These are phyloP conservation scores for Aythya baeri DNA, from an alignment of 2,113 vertebrate species.

Conservation along the genomic window DNA sequence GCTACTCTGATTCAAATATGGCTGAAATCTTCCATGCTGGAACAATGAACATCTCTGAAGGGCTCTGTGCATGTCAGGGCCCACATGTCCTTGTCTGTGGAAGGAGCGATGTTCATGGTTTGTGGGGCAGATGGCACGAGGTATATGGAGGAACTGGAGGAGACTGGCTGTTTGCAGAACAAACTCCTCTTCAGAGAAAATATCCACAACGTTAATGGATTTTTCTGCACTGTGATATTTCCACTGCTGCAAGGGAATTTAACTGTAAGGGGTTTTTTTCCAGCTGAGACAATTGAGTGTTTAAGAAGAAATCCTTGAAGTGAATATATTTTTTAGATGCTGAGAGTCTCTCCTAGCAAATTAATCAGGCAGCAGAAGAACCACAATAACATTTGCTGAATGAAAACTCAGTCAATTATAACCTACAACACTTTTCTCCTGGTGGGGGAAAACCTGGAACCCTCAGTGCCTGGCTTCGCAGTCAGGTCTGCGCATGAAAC, in stretches of 20 bases:
- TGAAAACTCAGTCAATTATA: constrained; percentile 49
- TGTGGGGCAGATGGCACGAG: background rate
- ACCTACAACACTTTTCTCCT: constrained; percentile 37
- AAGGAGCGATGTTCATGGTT: fast-evolving
- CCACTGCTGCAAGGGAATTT: background rate
- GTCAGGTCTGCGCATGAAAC: background rate
- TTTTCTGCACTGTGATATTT: background rate
- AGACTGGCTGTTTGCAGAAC: background rate
- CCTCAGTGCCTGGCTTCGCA: background rate
- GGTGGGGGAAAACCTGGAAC: constrained; percentile 4
- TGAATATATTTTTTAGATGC: background rate
- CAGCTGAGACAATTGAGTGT: constrained; percentile 32
- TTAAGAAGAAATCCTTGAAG: constrained; percentile 53
- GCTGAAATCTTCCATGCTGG: background rate
- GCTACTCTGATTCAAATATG: background rate
- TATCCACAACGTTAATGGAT: background rate
- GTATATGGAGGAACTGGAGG: background rate
- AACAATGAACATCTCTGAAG: background rate
- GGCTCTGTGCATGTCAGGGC: background rate
- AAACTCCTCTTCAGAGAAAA: background rate
- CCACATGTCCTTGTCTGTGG: fast-evolving
- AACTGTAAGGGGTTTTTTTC: background rate
- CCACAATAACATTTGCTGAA: constrained; percentile 50
- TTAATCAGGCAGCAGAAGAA: constrained; percentile 54
- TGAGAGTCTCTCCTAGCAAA: constrained; percentile 55